A percentile compares a stretch with the other conserved stretches of the same genome.
Conservation (phyloP, 2,113 vertebrate genomes). For the Actenoides lindsayi region DNA sequence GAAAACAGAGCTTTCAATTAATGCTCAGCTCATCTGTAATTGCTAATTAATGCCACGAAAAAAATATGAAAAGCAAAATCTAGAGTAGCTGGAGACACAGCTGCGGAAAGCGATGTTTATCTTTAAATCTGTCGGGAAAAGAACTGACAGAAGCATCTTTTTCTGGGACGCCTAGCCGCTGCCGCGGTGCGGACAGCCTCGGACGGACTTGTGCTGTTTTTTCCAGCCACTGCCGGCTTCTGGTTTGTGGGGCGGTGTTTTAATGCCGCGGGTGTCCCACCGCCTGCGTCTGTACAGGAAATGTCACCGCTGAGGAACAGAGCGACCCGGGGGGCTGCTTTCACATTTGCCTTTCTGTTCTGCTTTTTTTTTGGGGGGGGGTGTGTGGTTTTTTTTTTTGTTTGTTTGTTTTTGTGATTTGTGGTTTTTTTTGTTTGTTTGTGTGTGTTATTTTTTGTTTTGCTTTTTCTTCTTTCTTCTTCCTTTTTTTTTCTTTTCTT, state of each 20-base stretch:
- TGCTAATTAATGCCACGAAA: neutral
- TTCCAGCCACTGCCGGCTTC: neutral
- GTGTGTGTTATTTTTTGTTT: too few species aligned
- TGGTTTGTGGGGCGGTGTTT: neutral
- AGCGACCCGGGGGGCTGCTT: conserved; percentile 5
- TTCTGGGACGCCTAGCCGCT: neutral
- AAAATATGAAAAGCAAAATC: neutral
- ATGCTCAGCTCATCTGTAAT: neutral
- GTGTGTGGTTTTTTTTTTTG: too few species aligned
- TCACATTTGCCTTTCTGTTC: conserved; percentile 9
- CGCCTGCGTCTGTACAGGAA: conserved; percentile 38
- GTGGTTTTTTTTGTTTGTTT: too few species aligned
- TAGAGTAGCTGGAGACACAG: neutral
- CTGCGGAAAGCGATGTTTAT: neutral
- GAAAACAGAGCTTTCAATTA: conserved; percentile 57
- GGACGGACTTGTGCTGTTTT: neutral
- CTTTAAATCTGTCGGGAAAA: neutral
- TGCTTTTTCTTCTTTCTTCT: too few species aligned
- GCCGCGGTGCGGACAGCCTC: neutral
- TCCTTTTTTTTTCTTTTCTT: too few species aligned
- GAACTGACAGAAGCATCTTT: neutral
- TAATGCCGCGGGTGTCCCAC: conserved; percentile 1
- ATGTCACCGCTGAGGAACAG: conserved; percentile 11
- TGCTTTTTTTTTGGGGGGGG: too few species aligned
- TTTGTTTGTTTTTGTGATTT: too few species aligned